Evolutionary conservation across 2,797 vertebrate species (phyloP), one percentile per base, ranked within the genome.

Genomic region (Phylloscopus collybita): DNA sequence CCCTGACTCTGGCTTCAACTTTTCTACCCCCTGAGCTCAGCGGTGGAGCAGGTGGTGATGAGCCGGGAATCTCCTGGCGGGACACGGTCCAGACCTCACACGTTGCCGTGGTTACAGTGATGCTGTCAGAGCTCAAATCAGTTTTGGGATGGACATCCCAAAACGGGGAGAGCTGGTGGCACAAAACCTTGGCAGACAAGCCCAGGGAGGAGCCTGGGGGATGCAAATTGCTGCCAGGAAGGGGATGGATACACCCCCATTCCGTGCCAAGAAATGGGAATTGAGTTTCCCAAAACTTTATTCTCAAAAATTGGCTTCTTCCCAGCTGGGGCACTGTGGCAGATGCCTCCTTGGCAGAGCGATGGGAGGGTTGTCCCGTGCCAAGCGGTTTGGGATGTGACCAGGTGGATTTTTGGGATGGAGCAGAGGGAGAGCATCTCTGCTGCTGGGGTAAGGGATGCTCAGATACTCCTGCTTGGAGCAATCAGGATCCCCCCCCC

Each of bases 251-350:
- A 45, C 42, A 36, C 40, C 51, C 51, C 38, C 70, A 16, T 6
- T 5, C 0, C 0, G 0, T 70, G 94, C 74, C 49, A 56, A 59
- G 60, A 82, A 51, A 38, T 5, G 30, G 57, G 56, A 64, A 60
- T 90, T 87, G 6, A 4, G 14, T 29, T 44, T 78, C 65, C 72
- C 72, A 59, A 76, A 90, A 83, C 17, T 90, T 93, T 49, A 21
- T 49, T 84, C 59, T 56, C 60, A 3, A 29, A 86, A 86, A 4
- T 1, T 94, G 94, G 86, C 94, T 64, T 36, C 53, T n/a, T 67
- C 86, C 95, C 91, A 94, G 89, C 69, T 76, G 54, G 90, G 92
- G 85, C 92, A 70, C 45, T 1, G 7, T 76, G 82, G 92, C 95
- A 95, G 93, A 38, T 90, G 88, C 69, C 0, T 0, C 45, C 32